These are phyloP conservation scores for Chrysolina haemoptera DNA, from an alignment of 2,888 invertebrate genomes.

Conservation along the genomic window DNA sequence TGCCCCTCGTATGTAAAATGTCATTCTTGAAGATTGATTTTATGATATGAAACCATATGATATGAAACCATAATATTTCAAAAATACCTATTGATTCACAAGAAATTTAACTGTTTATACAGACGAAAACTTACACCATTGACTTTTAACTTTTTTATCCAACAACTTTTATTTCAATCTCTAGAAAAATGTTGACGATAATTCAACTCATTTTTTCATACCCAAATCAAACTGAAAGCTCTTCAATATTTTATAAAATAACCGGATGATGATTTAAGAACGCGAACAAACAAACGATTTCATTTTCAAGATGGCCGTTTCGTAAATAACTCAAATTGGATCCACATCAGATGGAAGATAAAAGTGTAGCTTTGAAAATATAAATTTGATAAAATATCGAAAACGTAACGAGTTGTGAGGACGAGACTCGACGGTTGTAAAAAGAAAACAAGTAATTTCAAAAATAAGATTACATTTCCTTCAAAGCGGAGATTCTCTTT, in stretches of 20 bases:
- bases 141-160: no score
- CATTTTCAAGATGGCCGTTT: conserved; percentile 24
- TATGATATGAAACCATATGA: no score
- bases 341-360: conserved; percentile 18
- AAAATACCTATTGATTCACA: no score
- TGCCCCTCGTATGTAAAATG: no score
- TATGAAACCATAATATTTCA: no score
- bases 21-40: no score
- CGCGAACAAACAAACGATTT: conserved; percentile 11
- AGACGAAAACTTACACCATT: no score
- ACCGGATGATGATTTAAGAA: not conserved
- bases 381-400: conserved; percentile 33
- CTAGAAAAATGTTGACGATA: no score
- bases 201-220: not conserved
- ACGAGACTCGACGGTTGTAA: conserved; percentile 8
- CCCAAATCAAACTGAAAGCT: not conserved
- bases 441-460: conserved; percentile 21
- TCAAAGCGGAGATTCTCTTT: conserved; percentile 20
- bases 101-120: no score
- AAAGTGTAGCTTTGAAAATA: conserved; percentile 27
- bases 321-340: conserved; percentile 27
- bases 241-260: not conserved
- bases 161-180: no score
- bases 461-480: conserved; percentile 16
- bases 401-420: conserved; percentile 28